Evolutionary conservation across 2,113 vertebrate genomes (phyloP), one percentile per base, ranked within the genome.

Genomic region (Lathamus discolor): DNA sequence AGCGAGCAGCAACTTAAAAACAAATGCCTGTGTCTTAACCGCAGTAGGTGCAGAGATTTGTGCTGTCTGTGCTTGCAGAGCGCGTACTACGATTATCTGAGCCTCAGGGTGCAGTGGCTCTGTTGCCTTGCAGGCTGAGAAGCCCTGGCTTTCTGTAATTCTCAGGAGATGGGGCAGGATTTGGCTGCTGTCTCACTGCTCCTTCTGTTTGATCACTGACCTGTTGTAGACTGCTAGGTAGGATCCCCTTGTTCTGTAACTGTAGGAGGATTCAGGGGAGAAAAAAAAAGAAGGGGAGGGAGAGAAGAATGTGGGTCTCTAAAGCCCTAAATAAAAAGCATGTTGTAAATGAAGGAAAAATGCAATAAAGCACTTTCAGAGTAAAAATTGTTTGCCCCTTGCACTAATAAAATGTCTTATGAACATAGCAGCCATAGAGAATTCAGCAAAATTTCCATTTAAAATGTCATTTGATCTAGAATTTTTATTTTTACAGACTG

Each of bases 201-300:
- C 88, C 76, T 86, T 96, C 94, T 98, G 97, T 99, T 99, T 99
- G 99, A 99, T 99, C 99, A 98, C 88, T 99, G 98, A 98, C 98
- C 98, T 98, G 98, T 98, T 97, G 95, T 97, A 97, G 95, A 93
- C 88, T 95, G 96, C 97, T 97, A 97, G 95, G 97, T 98, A 98
- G 97, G 96, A 88, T 96, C 97, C 95, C 95, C 94, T 94, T 98
- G 96, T 97, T 97, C 97, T 96, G 97, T 97, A 97, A 98, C 93
- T 97, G 97, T 97, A 97, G 95, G 92, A 98, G 96, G 95, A 72
- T 96, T 97, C 92, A 96, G 96, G 95, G 48, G 72, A 62, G 93
- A 93, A 81, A 90, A 92, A 93, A 82, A 81, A 90, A 72, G 43
- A 63, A 83, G 27, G 84, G 67, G 96, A 83, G 88, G 96, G 46